Percentiles rank a stretch among this genome's conserved stretches.
These are phyloP conservation scores for Falco naumanni DNA, from an alignment of 2,797 vertebrate genomes.

Conservation along the genomic window DNA sequence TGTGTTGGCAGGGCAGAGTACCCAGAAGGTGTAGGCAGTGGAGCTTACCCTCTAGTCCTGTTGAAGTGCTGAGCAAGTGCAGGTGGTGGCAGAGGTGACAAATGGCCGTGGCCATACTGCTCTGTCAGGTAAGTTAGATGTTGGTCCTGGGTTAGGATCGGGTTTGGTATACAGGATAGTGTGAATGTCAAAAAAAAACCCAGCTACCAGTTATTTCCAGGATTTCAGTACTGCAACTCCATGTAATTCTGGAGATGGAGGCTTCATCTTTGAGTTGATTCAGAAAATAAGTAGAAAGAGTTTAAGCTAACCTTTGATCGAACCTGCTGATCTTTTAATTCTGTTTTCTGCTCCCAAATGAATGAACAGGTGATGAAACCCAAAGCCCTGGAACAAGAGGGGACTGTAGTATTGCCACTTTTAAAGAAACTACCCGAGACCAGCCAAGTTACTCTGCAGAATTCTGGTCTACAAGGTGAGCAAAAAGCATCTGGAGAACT, in stretches of 20 bases:
- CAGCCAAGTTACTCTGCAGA: constrained; percentile 74
- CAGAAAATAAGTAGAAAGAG: background rate
- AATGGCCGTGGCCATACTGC: background rate
- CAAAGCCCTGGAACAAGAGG: constrained; percentile 73
- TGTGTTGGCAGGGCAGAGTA: background rate
- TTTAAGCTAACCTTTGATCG: background rate
- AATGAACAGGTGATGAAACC: constrained; percentile 68
- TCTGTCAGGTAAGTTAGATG: background rate
- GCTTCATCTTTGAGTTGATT: background rate
- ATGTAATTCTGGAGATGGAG: background rate
- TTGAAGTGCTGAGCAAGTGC: background rate
- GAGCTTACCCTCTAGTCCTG: background rate
- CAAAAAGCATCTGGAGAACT: background rate
- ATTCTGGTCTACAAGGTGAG: constrained; percentile 75
- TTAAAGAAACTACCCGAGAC: constrained; percentile 72
- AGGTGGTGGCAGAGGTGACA: background rate
- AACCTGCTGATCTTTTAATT: background rate
- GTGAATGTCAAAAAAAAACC: background rate
- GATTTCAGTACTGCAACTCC: background rate
- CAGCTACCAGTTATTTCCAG: background rate
- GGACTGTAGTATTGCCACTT: constrained; percentile 69
- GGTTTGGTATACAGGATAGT: background rate
- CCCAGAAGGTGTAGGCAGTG: background rate
- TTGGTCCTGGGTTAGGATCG: background rate
- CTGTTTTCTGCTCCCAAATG: constrained; percentile 4